Base-by-base conservation (phyloP, 2,888 invertebrate species). In the Leptopterna dolabrata region DNA sequence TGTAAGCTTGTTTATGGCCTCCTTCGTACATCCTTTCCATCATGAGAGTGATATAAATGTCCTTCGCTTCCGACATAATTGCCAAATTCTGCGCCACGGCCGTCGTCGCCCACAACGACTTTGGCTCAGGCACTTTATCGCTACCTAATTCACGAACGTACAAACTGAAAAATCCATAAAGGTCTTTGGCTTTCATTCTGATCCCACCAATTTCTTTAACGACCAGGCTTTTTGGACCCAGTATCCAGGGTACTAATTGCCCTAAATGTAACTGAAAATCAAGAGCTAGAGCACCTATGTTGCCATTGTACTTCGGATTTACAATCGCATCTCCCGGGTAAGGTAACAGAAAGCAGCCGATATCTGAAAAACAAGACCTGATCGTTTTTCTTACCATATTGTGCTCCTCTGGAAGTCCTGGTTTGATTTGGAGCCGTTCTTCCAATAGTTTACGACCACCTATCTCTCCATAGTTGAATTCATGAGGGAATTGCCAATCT, bases 401-500 rank as follows among this genome's bases (percentile, higher is more conserved):
- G 16, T 45, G 45, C 27, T 78, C 78, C 2, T 78, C 78, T n/a
- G 27, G 41, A n/a, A 41, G 78, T 0, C 95, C 96, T 90, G 97
- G 96, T 0, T 96, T 96, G n/a, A 96, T 95, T 93, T 96, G 95
- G 19, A 99, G 93, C 88, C 98, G 93, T 89, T 96, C 94, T 91
- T 97, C 95, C 43, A 99, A 93, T 83, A 99, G 95, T 90, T 94
- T 93, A 90, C 95, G 94, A 0, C 99, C 99, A 13, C 99, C 99
- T 0, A 94, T 93, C 0, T 96, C 94, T 0, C 99, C 99, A 92
- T 98, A 99, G 70, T 95, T 93, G 14, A 95, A 95, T 92, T 99
- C 98, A 92, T 99, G 99, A 0, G 99, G 98, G 92, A 97, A 99
- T 92, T 97, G 96, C 99, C 99, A 99, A 93, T 99, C 99, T 71